Percentiles rank a stretch among this genome's conserved stretches.
These are phyloP conservation scores for Crotalus helleri DNA, from an alignment of 2,113 vertebrate genomes.

Conservation along the genomic window DNA sequence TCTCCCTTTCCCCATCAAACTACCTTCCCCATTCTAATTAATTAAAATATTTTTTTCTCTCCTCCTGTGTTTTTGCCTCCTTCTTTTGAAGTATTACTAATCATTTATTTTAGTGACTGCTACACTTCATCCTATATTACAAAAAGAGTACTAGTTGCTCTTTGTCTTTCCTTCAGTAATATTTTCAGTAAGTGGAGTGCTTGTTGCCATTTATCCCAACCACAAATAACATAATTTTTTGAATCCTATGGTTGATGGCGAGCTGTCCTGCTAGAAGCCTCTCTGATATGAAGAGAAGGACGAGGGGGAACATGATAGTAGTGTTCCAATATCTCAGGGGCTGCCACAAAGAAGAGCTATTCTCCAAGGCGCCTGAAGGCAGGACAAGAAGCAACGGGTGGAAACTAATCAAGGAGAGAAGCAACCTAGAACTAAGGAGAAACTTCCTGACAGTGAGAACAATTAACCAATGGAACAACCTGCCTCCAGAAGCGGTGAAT, in stretches of 20 bases:
- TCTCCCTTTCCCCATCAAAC: neutral
- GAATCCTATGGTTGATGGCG: neutral
- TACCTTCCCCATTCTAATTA: neutral
- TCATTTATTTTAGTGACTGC: neutral
- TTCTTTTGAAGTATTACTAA: neutral
- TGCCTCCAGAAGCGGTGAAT: too few species aligned
- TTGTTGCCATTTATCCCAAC: neutral
- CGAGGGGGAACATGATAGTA: too few species aligned
- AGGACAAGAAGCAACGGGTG: too few species aligned
- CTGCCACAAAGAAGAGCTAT: too few species aligned
- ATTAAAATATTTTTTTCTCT: neutral
- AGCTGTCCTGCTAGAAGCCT: neutral
- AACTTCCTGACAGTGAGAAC: too few species aligned
- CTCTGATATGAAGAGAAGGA: neutral
- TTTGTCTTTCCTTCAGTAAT: neutral
- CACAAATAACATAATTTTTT: neutral
- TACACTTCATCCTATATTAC: neutral
- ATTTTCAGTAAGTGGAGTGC: neutral
- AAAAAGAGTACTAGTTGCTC: neutral
- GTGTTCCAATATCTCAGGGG: too few species aligned
- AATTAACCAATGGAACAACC: too few species aligned
- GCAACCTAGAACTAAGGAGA: too few species aligned
- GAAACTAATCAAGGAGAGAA: too few species aligned
- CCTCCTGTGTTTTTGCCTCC: neutral
- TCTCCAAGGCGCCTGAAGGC: too few species aligned